A percentile compares a stretch with the other conserved stretches of the same genome.
Evolutionary conservation across 2,888 invertebrate genomes (phyloP).

Genomic region (Xestia c-nigrum): DNA sequence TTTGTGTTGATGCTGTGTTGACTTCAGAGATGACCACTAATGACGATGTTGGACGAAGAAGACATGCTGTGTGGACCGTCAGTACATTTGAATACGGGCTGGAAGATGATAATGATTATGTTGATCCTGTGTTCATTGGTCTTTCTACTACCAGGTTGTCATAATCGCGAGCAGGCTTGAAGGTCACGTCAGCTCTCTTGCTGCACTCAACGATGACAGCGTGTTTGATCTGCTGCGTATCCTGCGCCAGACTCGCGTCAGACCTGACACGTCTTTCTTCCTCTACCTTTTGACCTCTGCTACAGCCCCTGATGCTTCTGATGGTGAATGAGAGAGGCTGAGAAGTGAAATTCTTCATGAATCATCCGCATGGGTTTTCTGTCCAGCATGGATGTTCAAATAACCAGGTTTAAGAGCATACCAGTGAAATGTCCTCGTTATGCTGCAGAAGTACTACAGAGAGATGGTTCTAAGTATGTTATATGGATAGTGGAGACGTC

Average conservation of each 20-base stretch:
- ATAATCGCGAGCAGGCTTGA: background rate
- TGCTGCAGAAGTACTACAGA: background rate
- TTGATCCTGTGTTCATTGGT: background rate
- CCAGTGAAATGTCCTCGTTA: background rate
- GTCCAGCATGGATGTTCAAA: background rate
- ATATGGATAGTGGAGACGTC: background rate
- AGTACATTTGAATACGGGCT: background rate
- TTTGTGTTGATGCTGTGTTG: background rate
- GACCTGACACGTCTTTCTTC: background rate
- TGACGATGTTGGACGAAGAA: background rate
- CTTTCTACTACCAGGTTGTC: background rate
- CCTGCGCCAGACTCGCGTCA: background rate
- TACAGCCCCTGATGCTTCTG: background rate
- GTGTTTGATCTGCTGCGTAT: background rate
- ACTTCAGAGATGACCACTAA: background rate
- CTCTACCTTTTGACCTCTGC: background rate
- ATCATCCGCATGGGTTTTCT: background rate
- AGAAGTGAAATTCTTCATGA: background rate
- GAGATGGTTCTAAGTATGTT: background rate
- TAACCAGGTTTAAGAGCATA: no score
- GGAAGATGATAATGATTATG: background rate
- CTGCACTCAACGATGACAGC: background rate
- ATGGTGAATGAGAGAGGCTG: background rate
- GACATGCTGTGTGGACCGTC: background rate
- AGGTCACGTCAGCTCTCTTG: background rate